A percentile compares a stretch with the other conserved stretches of the same genome.
Evolutionary conservation across 2,797 vertebrate species (phyloP).

Genomic region (Hippoglossus hippoglossus): DNA sequence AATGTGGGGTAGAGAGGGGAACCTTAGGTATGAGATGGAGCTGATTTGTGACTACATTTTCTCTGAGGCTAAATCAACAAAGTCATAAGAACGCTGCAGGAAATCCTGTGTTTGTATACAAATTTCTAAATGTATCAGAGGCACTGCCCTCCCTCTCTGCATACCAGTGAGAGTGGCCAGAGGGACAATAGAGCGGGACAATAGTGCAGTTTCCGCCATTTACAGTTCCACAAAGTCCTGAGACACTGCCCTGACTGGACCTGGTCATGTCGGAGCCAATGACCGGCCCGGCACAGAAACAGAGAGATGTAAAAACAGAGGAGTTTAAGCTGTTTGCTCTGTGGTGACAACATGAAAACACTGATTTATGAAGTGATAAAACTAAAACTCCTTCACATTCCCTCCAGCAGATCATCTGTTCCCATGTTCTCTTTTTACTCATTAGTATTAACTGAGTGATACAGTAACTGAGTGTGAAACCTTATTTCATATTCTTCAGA

Average conservation of each 20-base stretch:
- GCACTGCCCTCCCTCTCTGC: slow-evolving; percentile 58
- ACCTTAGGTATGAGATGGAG: slow-evolving; percentile 31
- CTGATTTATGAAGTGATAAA: too few relatives aligned
- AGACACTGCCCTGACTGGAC: slow-evolving; percentile 24
- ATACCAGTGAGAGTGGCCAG: slow-evolving; percentile 72
- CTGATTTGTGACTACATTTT: slow-evolving; percentile 36
- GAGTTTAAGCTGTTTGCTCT: too few relatives aligned
- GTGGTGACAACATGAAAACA: too few relatives aligned
- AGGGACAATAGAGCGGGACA: slow-evolving; percentile 67
- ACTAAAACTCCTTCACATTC: background rate
- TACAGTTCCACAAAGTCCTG: slow-evolving; percentile 40
- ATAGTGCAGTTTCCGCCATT: slow-evolving; percentile 43
- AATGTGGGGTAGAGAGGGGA: slow-evolving; percentile 13
- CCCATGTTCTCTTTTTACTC: background rate
- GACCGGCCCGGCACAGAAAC: slow-evolving; percentile 6
- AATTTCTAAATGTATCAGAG: slow-evolving; percentile 77
- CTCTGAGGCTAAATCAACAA: slow-evolving; percentile 50
- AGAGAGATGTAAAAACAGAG: too few relatives aligned
- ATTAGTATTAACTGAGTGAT: background rate
- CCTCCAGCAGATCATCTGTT: background rate
- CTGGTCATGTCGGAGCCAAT: slow-evolving; percentile 18
- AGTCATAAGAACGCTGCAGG: slow-evolving; percentile 74
- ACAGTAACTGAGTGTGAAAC: background rate
- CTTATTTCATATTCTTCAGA: too few relatives aligned
- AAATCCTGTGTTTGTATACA: slow-evolving; percentile 85